These are phyloP conservation scores for Urechis unicinctus DNA, from an alignment of 2,888 invertebrate genomes.

Conservation along the genomic window DNA sequence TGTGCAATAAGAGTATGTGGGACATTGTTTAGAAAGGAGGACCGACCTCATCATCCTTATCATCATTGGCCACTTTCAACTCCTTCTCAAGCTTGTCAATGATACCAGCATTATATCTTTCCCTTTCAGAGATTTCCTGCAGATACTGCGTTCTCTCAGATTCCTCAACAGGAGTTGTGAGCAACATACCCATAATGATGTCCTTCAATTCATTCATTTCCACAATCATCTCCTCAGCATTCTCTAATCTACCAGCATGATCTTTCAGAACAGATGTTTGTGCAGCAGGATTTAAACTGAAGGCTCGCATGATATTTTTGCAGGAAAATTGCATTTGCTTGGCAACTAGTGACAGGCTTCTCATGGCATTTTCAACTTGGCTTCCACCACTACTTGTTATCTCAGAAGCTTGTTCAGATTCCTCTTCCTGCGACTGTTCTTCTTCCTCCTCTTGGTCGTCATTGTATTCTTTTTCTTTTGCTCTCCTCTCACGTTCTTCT, in stretches of 20 bases:
- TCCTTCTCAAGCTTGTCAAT: constrained; percentile 47
- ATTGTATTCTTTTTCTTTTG: neutral
- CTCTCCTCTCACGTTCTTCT: neutral
- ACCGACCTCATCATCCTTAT: constrained; percentile 46
- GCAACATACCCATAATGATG: constrained; percentile 40
- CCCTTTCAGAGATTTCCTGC: constrained; percentile 39
- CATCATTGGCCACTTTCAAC: constrained; percentile 38
- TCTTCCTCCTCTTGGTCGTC: neutral
- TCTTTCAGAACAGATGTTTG: constrained; percentile 27
- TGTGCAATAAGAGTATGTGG: no score
- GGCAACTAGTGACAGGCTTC: constrained; percentile 37
- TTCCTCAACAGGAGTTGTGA: constrained; percentile 49
- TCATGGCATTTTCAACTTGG: constrained; percentile 32
- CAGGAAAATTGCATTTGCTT: constrained; percentile 40
- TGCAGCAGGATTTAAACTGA: constrained; percentile 37
- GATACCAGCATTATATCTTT: constrained; percentile 39
- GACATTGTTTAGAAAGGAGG: no score
- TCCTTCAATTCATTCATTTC: constrained; percentile 40
- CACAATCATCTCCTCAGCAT: constrained; percentile 23
- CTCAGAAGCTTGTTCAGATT: neutral
- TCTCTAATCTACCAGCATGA: neutral
- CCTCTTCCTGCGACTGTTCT: neutral
- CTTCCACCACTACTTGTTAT: constrained; percentile 13
- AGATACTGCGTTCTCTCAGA: constrained; percentile 42
- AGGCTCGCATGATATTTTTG: constrained; percentile 40